Evolutionary conservation across 1,140 invertebrate species (phyloP).

Genomic region (Amphibalanus amphitrite): DNA sequence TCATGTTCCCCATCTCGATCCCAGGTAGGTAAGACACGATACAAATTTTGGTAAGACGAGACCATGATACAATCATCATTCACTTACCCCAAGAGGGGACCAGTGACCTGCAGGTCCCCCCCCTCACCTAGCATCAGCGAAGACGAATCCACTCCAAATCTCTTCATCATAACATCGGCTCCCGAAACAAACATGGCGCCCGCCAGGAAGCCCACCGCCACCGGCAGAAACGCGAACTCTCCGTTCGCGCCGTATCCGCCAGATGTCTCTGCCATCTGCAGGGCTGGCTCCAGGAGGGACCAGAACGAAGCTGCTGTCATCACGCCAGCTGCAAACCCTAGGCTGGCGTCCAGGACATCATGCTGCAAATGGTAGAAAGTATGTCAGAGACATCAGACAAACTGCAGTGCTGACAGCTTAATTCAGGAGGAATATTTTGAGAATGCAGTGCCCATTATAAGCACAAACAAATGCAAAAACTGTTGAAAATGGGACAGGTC

Average conservation of each 20-base stretch:
- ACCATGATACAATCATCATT: too few species aligned
- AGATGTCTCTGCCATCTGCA: slow-evolving; percentile 73
- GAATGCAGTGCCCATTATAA: too few species aligned
- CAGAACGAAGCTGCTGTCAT: slow-evolving; percentile 96
- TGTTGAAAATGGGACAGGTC: too few species aligned
- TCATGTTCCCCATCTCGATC: too few species aligned
- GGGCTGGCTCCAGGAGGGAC: slow-evolving; percentile 85
- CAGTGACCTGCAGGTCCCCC: too few species aligned
- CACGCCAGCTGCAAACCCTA: slow-evolving; percentile 94
- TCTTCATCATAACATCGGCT: slow-evolving; percentile 73
- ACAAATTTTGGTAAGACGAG: too few species aligned
- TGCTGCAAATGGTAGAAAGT: slow-evolving; percentile 35
- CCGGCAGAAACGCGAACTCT: slow-evolving; percentile 79
- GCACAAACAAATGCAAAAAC: too few species aligned
- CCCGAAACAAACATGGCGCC: slow-evolving; percentile 87
- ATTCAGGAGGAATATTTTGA: too few species aligned
- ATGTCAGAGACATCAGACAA: too few species aligned
- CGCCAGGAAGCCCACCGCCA: slow-evolving; percentile 75
- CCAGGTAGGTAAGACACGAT: too few species aligned
- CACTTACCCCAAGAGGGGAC: too few species aligned
- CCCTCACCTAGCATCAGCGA: slow-evolving; percentile 56
- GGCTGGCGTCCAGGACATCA: slow-evolving; percentile 74
- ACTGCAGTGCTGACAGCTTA: too few species aligned
- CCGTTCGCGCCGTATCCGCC: slow-evolving; percentile 60
- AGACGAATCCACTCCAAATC: slow-evolving; percentile 56